Evolutionary conservation across 64 coral and sea anemone genomes (phyloP), one percentile per base, ranked within the genome.

Genomic region (Actinia equina): DNA sequence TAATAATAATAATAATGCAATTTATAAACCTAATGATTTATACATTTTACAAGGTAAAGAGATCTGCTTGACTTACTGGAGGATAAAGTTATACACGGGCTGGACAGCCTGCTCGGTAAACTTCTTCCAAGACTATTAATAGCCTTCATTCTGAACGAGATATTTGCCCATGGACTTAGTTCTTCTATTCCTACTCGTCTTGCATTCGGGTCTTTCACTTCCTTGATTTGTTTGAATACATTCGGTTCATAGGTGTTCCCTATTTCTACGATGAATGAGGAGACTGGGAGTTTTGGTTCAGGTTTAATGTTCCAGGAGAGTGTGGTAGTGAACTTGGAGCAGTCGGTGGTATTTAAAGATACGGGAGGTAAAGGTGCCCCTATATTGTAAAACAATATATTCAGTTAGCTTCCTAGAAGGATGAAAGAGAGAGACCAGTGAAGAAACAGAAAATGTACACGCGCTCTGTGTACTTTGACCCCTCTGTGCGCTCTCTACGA

Each of bases 121-220:
- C 90, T 84, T 27, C 20, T 27, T 17, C 90, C 90, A 13, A 82
- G 11, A 43, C 18, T 41, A 83, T 87, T 92, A 16, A 52, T 49
- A 27, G 84, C 59, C 12, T 77, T 85, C 52, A 92, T 43, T 41
- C 90, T 84, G 51, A 92, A 92, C 45, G 45, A 18, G 45, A 87
- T 54, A 10, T 87, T 27, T 7, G 26, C 77, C 43, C 49, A 46
- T 20, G 76, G 58, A 30, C 57, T 69, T 52, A 91, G 59, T 16
- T 87, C 59, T 13, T 37, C 59, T 53, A 87, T 60, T 13, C 23
- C n/a, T 18, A 63, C 16, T 15, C 25, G 30, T 53, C 76, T 77
- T 41, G 69, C 27, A 46, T 60, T 59, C 14, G 87, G 52, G 2
- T 42, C 55, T n/a, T 85, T 85, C 18, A 63, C 52, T 23, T 10